Evolutionary conservation across 2,797 vertebrate genomes (phyloP).

Genomic region (Pseudochaenichthys georgianus): DNA sequence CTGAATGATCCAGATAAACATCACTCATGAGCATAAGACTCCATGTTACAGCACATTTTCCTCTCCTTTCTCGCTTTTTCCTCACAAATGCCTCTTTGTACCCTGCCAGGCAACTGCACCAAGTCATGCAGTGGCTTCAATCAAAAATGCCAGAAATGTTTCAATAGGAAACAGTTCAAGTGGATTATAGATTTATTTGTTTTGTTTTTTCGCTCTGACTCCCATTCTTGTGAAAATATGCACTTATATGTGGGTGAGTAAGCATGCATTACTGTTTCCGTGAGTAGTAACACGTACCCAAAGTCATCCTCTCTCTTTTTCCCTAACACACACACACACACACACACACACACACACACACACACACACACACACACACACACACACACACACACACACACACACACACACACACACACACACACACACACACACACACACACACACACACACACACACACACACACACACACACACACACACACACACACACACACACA

Average conservation of each 20-base stretch:
- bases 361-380: no score
- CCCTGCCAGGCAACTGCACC: constrained; percentile 12
- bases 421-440: neutral
- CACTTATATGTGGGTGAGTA: constrained; percentile 22
- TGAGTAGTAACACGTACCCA: constrained; percentile 23
- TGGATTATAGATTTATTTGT: constrained; percentile 21
- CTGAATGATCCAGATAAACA: constrained; percentile 28
- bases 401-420: neutral
- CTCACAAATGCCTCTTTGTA: constrained; percentile 29
- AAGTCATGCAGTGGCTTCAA: constrained; percentile 25
- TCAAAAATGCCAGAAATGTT: constrained; percentile 16
- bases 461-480: no score
- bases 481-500: neutral
- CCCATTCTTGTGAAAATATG: constrained; percentile 35
- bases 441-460: neutral
- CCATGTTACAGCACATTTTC: constrained; percentile 9
- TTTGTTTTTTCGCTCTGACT: constrained; percentile 19
- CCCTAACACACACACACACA: neutral
- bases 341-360: neutral
- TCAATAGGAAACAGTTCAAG: constrained; percentile 6
- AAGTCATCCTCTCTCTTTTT: constrained; percentile 36
- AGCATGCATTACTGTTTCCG: constrained; percentile 14
- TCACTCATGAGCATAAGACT: constrained; percentile 1
- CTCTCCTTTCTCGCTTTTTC: constrained; percentile 1
- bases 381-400: no score